Percentiles rank a stretch among this genome's conserved stretches.
phyloP scores from a whole-genome alignment of 2,888 invertebrate species.

The Conus canariensis region DNA sequence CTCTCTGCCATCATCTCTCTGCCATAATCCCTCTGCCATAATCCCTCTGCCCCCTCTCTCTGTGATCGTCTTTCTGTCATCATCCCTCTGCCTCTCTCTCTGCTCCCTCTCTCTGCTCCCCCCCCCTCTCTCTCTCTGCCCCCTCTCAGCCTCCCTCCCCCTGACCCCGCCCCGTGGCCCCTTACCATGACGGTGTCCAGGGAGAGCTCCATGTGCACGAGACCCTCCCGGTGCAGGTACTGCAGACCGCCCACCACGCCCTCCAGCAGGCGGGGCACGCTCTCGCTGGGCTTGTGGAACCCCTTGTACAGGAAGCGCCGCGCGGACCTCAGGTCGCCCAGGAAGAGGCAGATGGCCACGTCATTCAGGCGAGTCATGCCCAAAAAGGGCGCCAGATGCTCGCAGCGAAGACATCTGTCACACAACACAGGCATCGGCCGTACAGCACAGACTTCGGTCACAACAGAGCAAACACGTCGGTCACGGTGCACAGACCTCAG shows the following conservation, averaged over 20 bases:
- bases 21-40: too few species aligned
- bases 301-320: constrained; percentile 48
- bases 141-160: too few species aligned
- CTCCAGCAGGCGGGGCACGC: constrained; percentile 48
- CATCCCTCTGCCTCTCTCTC: too few species aligned
- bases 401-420: constrained; percentile 59
- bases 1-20: too few species aligned
- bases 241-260: constrained; percentile 43
- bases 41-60: too few species aligned
- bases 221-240: constrained; percentile 66
- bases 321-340: constrained; percentile 58
- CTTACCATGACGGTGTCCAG: constrained; percentile 72
- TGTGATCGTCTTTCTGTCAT: too few species aligned
- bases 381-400: constrained; percentile 61
- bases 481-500: too few species aligned
- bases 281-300: constrained; percentile 26
- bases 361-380: constrained; percentile 60
- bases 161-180: not conserved
- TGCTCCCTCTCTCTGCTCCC: too few species aligned
- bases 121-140: too few species aligned
- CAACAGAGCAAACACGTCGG: too few species aligned
- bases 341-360: constrained; percentile 60
- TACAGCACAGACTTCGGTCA: not conserved
- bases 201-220: constrained; percentile 74
- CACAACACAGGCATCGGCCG: not conserved